Percentiles rank a stretch among this genome's conserved stretches.
These are phyloP conservation scores for Pseudoatta argentina DNA, from an alignment of 1,140 invertebrate species.

Conservation along the genomic window DNA sequence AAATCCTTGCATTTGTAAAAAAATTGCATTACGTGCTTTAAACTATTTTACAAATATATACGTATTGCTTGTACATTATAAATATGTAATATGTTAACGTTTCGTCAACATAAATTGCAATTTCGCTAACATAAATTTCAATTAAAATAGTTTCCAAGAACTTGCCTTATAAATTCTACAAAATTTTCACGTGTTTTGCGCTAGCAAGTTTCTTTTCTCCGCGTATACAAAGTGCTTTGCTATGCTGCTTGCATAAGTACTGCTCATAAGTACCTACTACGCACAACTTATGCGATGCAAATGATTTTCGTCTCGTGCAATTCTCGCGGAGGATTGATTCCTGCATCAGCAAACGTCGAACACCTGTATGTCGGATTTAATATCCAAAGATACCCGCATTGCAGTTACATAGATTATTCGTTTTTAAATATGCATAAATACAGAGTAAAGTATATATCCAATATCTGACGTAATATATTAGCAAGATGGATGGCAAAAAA, in stretches of 20 bases:
- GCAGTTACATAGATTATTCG: conserved; percentile 11
- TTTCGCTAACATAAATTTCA: background rate
- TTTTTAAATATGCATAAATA: conserved; percentile 32
- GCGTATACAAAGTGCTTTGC: background rate
- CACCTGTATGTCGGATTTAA: background rate
- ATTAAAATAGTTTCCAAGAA: background rate
- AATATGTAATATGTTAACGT: background rate
- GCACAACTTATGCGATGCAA: conserved; percentile 34
- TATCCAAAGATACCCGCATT: conserved; percentile 2
- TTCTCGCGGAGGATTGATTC: conserved; percentile 15
- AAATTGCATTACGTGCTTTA: background rate
- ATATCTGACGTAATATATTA: background rate
- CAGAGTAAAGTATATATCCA: background rate
- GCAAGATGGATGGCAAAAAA: background rate
- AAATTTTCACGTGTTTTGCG: background rate
- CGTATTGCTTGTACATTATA: background rate
- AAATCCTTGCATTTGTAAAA: background rate
- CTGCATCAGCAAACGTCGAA: conserved; percentile 25
- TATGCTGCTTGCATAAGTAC: conserved; percentile 12
- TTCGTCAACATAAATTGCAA: background rate
- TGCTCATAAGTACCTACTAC: conserved; percentile 13
- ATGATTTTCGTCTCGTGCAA: conserved; percentile 14
- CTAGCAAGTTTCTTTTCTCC: background rate
- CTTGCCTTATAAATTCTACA: background rate
- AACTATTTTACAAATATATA: background rate